Base-by-base conservation (phyloP, 1,140 invertebrate genomes). In the Eurytemora carolleeae region DNA sequence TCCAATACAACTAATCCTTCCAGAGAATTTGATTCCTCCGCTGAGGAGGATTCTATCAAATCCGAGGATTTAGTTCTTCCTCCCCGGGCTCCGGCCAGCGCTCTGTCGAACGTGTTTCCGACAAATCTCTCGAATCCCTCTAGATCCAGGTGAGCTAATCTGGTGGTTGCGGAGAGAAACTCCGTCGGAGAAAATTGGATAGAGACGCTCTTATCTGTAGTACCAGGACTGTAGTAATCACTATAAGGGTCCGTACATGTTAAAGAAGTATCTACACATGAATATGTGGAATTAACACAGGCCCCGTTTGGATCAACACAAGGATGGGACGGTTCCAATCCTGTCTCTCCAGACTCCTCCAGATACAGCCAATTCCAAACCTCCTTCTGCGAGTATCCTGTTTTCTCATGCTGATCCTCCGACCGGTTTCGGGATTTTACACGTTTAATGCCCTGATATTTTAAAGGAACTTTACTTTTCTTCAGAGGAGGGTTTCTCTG, bases 291-390 rank as follows among this genome's bases (percentile, higher is more conserved):
- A n/a, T n/a, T n/a, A n/a, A n/a, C n/a, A n/a, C n/a, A n/a, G n/a
- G n/a, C n/a, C n/a, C n/a, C n/a, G n/a, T n/a, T n/a, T n/a, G n/a
- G n/a, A n/a, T n/a, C n/a, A n/a, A n/a, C n/a, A n/a, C n/a, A n/a
- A n/a, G n/a, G n/a, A 44, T 44, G 31, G 21, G 18, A 22, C 7
- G 56, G 18, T 3, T 22, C 56, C 12, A 18, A 22, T 7, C 15
- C 15, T 15, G 24, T 24, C 7, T 18, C 16, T 17, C 22, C 17
- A 1, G 2, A 2, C 20, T 62, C 53, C 12, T 62, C 60, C 16
- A 25, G 57, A 25, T 62, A 56, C n/a, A 62, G 60, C 60, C 60
- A 62, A 31, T 62, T 62, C 60, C 60, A 62, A 1, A 62, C 60
- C 55, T 62, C 60, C 16, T 62, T 62, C 3, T 21, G 55, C 1